A percentile compares a stretch with the other conserved stretches of the same genome.
Conservation (phyloP, 2,797 vertebrate species). For the Melopsittacus undulatus region DNA sequence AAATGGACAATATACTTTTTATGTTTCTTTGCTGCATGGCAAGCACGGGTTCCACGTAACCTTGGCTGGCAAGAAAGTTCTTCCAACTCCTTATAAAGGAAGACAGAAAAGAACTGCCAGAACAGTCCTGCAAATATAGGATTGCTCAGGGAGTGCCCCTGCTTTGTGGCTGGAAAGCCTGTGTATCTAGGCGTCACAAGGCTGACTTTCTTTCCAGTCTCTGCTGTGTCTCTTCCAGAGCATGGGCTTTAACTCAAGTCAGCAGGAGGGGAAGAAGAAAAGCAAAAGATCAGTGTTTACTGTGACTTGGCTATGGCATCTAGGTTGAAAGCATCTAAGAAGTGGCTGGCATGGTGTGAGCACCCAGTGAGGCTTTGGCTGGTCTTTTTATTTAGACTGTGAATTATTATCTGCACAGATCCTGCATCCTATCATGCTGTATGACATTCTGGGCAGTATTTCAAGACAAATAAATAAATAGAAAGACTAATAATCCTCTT, state of each 20-base stretch:
- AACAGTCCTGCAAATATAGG: background rate
- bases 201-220: background rate
- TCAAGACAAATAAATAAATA: constrained; percentile 39
- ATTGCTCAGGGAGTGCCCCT: background rate
- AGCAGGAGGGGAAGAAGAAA: background rate
- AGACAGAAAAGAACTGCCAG: background rate
- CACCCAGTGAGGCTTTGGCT: background rate
- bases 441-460: constrained; percentile 1
- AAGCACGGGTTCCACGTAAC: rapidly evolving
- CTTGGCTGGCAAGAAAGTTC: background rate
- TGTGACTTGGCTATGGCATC: background rate
- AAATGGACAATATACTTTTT: background rate
- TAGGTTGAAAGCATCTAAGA: background rate
- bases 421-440: background rate
- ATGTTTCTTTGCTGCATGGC: background rate
- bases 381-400: background rate
- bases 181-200: background rate
- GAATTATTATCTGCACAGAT: constrained; percentile 1
- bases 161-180: background rate
- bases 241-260: background rate
- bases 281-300: background rate
- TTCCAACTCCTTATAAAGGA: background rate
- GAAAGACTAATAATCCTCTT: background rate
- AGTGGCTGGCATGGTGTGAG: background rate
- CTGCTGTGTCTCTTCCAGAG: background rate